Conservation (phyloP, 2,113 vertebrate genomes). For the Tenrec ecaudatus region DNA sequence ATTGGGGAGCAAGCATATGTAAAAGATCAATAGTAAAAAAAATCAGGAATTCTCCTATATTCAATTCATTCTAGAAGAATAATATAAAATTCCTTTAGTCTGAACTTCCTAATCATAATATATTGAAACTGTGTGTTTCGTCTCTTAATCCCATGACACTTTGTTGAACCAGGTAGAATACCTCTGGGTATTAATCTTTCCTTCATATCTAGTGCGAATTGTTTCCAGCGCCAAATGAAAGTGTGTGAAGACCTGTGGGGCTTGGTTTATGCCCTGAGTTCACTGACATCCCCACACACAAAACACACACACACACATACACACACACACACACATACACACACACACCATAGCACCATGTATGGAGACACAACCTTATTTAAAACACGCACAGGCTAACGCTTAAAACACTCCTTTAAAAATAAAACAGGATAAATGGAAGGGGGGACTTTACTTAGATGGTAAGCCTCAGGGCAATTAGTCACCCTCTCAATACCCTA, state of each 20-base stretch:
- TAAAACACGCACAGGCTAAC: not conserved
- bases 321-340: not conserved
- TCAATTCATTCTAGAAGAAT: constrained; percentile 48
- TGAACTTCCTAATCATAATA: constrained; percentile 49
- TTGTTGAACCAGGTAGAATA: not conserved
- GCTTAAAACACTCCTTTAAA: not conserved
- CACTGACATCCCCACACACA: no score
- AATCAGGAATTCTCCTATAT: constrained; percentile 5
- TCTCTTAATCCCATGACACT: constrained; percentile 22
- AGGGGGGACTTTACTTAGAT: not conserved
- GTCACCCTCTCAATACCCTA: not conserved
- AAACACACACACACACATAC: not conserved
- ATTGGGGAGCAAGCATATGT: not conserved
- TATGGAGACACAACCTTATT: not conserved
- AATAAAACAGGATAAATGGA: constrained; percentile 2
- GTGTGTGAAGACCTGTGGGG: not conserved
- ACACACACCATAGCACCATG: not conserved
- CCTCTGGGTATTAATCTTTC: not conserved
- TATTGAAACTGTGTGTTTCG: not conserved
- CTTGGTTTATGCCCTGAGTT: not conserved
- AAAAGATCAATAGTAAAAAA: constrained; percentile 30
- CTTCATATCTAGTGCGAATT: not conserved
- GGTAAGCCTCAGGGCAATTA: not conserved
- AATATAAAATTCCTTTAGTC: constrained; percentile 61
- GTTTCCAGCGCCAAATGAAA: constrained; percentile 46